Conservation (phyloP, 2,113 vertebrate genomes). For the Plectropomus leopardus region DNA sequence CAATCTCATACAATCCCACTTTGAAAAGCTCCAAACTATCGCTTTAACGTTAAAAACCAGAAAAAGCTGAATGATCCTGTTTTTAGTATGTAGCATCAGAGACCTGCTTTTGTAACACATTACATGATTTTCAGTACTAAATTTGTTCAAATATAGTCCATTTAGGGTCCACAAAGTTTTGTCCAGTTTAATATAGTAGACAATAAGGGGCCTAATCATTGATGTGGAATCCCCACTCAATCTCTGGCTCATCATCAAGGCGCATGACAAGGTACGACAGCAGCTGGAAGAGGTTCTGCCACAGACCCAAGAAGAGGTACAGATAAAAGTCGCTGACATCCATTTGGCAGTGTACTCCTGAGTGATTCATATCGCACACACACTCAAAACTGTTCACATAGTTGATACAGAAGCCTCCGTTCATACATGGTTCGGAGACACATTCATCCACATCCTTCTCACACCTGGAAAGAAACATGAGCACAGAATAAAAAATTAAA, state of each 20-base stretch:
- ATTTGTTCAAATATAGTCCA: not conserved
- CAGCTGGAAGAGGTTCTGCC: slow-evolving; percentile 95
- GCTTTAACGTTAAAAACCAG: too few relatives aligned
- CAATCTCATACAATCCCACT: too few relatives aligned
- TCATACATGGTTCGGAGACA: slow-evolving; percentile 87
- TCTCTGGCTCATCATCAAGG: slow-evolving; percentile 90
- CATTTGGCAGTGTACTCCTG: slow-evolving; percentile 89
- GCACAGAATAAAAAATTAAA: not conserved
- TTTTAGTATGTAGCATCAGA: not conserved
- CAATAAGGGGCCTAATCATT: slow-evolving; percentile 50
- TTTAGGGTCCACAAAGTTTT: too few relatives aligned
- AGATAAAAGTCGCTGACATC: slow-evolving; percentile 93
- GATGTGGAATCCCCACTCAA: slow-evolving; percentile 87
- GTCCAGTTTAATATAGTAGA: not conserved
- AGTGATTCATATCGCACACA: slow-evolving; percentile 88
- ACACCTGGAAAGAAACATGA: slow-evolving; percentile 83
- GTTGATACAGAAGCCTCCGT: slow-evolving; percentile 90
- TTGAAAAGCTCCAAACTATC: too few relatives aligned
- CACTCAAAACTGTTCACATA: slow-evolving; percentile 88
- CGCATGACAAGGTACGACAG: slow-evolving; percentile 91
- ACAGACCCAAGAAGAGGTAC: slow-evolving; percentile 89
- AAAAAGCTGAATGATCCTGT: not conserved
- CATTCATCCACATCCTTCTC: slow-evolving; percentile 92
- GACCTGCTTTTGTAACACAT: not conserved
- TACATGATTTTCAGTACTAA: not conserved